These are phyloP conservation scores for Microtus oregoni DNA, from an alignment of 2,113 vertebrate species.

Conservation along the genomic window DNA sequence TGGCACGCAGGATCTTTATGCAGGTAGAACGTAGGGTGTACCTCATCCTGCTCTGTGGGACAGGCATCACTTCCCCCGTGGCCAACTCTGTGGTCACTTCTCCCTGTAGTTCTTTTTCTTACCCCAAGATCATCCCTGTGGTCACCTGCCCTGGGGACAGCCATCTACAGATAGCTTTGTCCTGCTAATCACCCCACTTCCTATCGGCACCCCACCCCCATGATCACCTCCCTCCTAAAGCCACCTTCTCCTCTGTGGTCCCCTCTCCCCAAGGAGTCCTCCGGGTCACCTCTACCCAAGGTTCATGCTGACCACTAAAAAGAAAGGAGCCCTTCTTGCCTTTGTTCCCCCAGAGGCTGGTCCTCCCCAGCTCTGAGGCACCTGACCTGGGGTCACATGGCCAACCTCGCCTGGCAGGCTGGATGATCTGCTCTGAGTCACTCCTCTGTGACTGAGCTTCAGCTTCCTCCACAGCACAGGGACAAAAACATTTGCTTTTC, in stretches of 20 bases:
- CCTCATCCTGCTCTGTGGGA: not conserved
- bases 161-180: no score
- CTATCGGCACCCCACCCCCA: no score
- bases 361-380: not conserved
- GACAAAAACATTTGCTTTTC: not conserved
- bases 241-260: not conserved
- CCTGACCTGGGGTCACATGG: not conserved
- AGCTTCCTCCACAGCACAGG: not conserved
- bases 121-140: no score
- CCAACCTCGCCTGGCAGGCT: not conserved
- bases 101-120: not conserved
- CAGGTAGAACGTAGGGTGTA: accelerated
- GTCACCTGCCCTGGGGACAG: no score
- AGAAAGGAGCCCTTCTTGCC: not conserved
- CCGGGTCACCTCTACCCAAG: not conserved
- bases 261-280: not conserved
- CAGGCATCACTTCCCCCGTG: not conserved
- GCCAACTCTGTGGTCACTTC: not conserved
- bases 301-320: not conserved
- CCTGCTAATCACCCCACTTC: no score
- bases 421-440: not conserved
- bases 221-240: not conserved
- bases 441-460: not conserved
- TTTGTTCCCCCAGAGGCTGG: not conserved
- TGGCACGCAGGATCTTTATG: not conserved